These are phyloP conservation scores for Drosophila pegasa DNA, from an alignment of 2,888 invertebrate genomes.

Conservation along the genomic window DNA sequence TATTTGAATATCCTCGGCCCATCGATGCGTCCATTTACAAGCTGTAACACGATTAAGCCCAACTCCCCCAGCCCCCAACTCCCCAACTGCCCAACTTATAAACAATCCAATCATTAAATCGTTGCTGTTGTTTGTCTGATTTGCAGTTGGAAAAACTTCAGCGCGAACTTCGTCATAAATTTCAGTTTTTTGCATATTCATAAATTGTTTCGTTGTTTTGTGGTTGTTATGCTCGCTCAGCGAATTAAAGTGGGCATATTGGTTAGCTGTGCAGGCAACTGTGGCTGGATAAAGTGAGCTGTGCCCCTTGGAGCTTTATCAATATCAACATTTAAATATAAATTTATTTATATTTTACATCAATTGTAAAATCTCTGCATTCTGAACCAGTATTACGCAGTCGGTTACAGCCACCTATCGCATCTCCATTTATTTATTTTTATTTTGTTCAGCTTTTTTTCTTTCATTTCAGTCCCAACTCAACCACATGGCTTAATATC, in stretches of 20 bases:
- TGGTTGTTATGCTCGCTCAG: slow-evolving; percentile 4
- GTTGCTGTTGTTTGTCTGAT: slow-evolving; percentile 16
- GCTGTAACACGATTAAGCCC: slow-evolving; percentile 61
- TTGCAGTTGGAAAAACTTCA: slow-evolving; percentile 19
- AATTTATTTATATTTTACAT: not conserved
- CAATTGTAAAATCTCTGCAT: not conserved
- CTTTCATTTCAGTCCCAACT: slow-evolving; percentile 11
- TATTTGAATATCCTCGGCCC: slow-evolving; percentile 35
- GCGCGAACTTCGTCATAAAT: slow-evolving; percentile 44
- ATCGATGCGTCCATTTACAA: slow-evolving; percentile 58
- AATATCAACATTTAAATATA: too few species aligned
- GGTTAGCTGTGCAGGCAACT: not conserved
- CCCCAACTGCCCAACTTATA: slow-evolving; percentile 33
- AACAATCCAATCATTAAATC: slow-evolving; percentile 57
- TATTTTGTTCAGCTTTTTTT: not conserved
- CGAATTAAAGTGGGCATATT: not conserved
- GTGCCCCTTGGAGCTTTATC: not conserved
- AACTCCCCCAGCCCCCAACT: slow-evolving; percentile 14
- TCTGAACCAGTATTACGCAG: not conserved
- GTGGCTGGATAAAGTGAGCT: not conserved
- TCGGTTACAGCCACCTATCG: not conserved
- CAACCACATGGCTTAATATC: slow-evolving; percentile 53
- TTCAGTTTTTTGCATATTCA: slow-evolving; percentile 57
- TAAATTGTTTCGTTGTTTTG: slow-evolving; percentile 43
- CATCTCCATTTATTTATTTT: not conserved